Base-by-base conservation (phyloP, 2,888 invertebrate species). In the Megamerina dolium region DNA sequence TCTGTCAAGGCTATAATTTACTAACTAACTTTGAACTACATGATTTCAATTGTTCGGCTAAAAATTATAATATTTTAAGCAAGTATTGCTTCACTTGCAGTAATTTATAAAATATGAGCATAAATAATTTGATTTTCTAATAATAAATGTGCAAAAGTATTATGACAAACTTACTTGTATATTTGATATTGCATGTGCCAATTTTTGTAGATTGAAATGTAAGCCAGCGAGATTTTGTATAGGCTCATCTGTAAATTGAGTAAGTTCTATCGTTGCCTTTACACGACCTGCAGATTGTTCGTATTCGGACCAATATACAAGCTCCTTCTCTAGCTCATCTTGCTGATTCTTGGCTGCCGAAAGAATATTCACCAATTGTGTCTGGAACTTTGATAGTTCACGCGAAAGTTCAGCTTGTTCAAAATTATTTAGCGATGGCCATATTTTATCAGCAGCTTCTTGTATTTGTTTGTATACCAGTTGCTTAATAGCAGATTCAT, bases 231-330 rank as follows among this genome's bases (percentile, higher is more conserved):
- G 75, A 16, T 85, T 83, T 5, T 83, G 80, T 21, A 86, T 82
- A 1, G 85, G 82, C 56, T 91, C 88, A 50, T 87, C 87, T n/a
- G 77, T 77, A 53, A 90, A 82, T 57, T 80, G 78, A 19, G 83
- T 83, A 61, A 87, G 82, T 14, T 81, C 80, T 55, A 92, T 75
- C 16, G 85, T 81, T 5, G 82, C 79, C 59, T 80, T 80, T 3
- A 90, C 85, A 61, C 86, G 85, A 43, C 88, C 87, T 60, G 87
- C 75, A 17, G 82, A 77, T 58, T 84, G 82, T 46, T 81, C 81
- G 69, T 88, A 94, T 61, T 88, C 85, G 60, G 85, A 85, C 88
- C 91, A 93, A 41, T 86, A 82, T 56, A 86, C 85, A 10, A 83
- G 75, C 55, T 87, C 87, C 65, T 87, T 85, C 61, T 92, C 89